Evolutionary conservation across 2,113 vertebrate species (phyloP).

Genomic region (Colinus virginianus): DNA sequence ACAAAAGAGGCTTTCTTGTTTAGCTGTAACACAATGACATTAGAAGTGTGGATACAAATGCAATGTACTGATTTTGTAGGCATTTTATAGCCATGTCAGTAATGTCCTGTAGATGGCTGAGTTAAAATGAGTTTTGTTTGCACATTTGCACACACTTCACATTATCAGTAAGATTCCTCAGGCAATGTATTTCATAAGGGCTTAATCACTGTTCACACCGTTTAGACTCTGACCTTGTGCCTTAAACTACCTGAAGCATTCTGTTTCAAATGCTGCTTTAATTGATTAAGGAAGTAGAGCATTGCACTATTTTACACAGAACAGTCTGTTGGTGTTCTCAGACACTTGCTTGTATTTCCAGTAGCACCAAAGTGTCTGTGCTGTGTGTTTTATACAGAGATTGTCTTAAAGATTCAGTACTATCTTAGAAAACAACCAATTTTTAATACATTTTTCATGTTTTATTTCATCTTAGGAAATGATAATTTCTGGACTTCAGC

Average conservation of each 20-base stretch:
- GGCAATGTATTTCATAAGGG: not conserved
- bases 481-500: constrained; percentile 92
- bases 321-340: constrained; percentile 1
- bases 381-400: not conserved
- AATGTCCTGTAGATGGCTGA: not conserved
- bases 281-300: not conserved
- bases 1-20: not conserved
- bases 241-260: not conserved
- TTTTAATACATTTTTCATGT: constrained; percentile 9
- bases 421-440: not conserved
- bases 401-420: not conserved
- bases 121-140: not conserved
- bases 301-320: not conserved
- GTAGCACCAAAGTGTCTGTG: not conserved
- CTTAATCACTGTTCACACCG: not conserved
- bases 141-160: not conserved
- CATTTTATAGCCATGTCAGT: not conserved
- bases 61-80: not conserved
- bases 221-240: not conserved
- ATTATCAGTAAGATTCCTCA: not conserved
- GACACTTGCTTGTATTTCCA: constrained; percentile 51
- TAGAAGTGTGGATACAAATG: not conserved
- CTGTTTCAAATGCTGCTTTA: not conserved
- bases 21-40: not conserved
- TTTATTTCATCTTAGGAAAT: constrained; percentile 88